Percentiles rank a stretch among this genome's conserved stretches.
phyloP scores from a whole-genome alignment of 2,888 invertebrate species.

The Apodemia duryi region DNA sequence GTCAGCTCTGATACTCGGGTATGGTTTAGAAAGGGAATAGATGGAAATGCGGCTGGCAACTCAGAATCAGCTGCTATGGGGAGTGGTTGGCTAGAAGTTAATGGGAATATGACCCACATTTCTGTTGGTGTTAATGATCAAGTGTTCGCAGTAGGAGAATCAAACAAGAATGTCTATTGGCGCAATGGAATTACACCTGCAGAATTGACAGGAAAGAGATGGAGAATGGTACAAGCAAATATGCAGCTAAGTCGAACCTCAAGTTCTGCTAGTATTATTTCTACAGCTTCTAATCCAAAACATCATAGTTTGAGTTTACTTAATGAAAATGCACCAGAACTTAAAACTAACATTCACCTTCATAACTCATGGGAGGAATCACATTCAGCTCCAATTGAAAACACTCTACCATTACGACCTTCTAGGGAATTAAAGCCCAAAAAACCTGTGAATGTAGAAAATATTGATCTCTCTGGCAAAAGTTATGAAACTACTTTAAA shows the following conservation, averaged over 20 bases:
- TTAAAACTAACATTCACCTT: slow-evolving; percentile 74
- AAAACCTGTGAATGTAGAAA: slow-evolving; percentile 55
- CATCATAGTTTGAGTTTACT: slow-evolving; percentile 83
- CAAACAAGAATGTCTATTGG: slow-evolving; percentile 90
- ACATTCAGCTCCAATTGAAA: slow-evolving; percentile 86
- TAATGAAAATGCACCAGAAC: slow-evolving; percentile 58
- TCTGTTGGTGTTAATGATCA: slow-evolving; percentile 94
- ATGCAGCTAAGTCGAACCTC: slow-evolving; percentile 91
- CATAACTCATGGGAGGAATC: slow-evolving; percentile 85
- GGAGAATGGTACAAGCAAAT: slow-evolving; percentile 89
- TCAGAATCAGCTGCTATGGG: slow-evolving; percentile 89
- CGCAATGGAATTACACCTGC: slow-evolving; percentile 86
- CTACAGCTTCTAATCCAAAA: slow-evolving; percentile 80
- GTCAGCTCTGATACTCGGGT: slow-evolving; percentile 90
- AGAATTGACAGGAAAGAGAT: slow-evolving; percentile 92
- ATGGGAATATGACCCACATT: slow-evolving; percentile 89
- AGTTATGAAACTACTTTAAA: slow-evolving; percentile 86
- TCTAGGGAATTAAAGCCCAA: slow-evolving; percentile 53
- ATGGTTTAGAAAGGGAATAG: slow-evolving; percentile 90
- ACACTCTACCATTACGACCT: slow-evolving; percentile 80
- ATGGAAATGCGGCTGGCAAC: slow-evolving; percentile 84
- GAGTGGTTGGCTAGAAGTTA: slow-evolving; percentile 93
- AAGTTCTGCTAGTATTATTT: slow-evolving; percentile 86
- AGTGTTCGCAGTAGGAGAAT: slow-evolving; percentile 91
- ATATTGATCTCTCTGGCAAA: slow-evolving; percentile 80